Evolutionary conservation across 2,113 vertebrate species (phyloP), one percentile per base, ranked within the genome.

Genomic region (Sturnira hondurensis): DNA sequence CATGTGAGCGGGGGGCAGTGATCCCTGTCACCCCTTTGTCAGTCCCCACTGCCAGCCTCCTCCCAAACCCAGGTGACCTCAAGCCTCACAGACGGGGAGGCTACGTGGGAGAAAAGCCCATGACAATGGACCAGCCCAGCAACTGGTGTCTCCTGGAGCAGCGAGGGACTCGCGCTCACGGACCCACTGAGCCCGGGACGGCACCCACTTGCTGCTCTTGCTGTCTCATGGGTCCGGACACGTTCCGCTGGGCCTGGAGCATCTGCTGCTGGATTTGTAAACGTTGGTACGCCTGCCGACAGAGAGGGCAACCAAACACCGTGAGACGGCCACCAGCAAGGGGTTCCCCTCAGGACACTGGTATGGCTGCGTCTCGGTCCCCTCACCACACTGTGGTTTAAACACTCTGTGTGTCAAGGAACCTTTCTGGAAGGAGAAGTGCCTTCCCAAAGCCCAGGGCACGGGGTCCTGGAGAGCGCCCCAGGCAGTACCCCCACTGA

Each of bases 241-340:
- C 99, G 83, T 99, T 99, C 97, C 99, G 99, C 98, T 99, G 99
- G 98, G 99, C 99, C 99, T 99, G 99, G 99, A 99, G 98, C 99
- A 99, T 99, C 99, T 99, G 99, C 99, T 99, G 99, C 99, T 99
- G 99, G 99, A 99, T 99, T 98, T 99, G 99, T 99, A 99, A 99
- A 99, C 99, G 99, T 99, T 99, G 99, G 99, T 99, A 99, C 2
- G 99, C 99, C 99, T 99, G 95, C 65, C 0, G 63, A 70, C 54
- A 80, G 54, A 91, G 90, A 78, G 0, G 70, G 81, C 50, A 58
- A 13, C 11, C 78, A 67, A 24, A 38, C 14, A 1, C 54, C 11
- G 5, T 1, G 61, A 1, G 24, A 85, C 54, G 0, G 84, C 3
- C 58, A 3, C 31, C 1, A 0, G 19, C 16, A 26, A 4, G 36